Conservation (phyloP, 1,140 invertebrate species). For the Drosophila neocordata region DNA sequence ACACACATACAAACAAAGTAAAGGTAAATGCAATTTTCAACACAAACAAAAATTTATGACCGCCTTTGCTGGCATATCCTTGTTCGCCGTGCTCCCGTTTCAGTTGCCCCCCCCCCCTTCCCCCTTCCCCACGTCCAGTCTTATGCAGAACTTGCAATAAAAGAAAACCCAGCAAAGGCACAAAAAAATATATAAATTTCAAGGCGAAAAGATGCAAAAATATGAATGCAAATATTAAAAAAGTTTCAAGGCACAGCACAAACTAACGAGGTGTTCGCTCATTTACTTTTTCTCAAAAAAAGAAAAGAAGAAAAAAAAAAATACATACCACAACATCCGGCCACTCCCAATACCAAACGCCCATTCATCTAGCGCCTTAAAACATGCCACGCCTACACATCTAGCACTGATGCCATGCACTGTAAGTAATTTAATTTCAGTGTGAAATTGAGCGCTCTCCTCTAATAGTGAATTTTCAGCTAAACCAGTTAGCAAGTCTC, state of each 20-base stretch:
- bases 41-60: slow-evolving; percentile 78
- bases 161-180: slow-evolving; percentile 28
- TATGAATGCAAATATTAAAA: slow-evolving; percentile 81
- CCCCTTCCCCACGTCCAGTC: slow-evolving; percentile 14
- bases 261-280: slow-evolving; percentile 78
- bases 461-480: slow-evolving; percentile 74
- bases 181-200: slow-evolving; percentile 35
- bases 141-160: slow-evolving; percentile 52
- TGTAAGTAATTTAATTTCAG: slow-evolving; percentile 74
- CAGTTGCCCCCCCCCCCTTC: slow-evolving; percentile 6
- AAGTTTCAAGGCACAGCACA: slow-evolving; percentile 70
- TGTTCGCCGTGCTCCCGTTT: slow-evolving; percentile 5
- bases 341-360: neutral
- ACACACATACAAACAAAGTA: slow-evolving; percentile 64
- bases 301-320: too few relatives aligned
- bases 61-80: slow-evolving; percentile 35
- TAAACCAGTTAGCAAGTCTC: slow-evolving; percentile 69
- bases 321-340: slow-evolving; percentile 16
- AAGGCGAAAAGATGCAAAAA: slow-evolving; percentile 69
- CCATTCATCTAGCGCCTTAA: neutral
- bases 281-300: slow-evolving; percentile 44
- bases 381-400: slow-evolving; percentile 36
- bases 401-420: slow-evolving; percentile 12
- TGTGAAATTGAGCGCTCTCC: slow-evolving; percentile 77
- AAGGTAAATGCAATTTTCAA: slow-evolving; percentile 79